Evolutionary conservation across 2,113 vertebrate genomes (phyloP).

Genomic region (Struthidea cinerea): DNA sequence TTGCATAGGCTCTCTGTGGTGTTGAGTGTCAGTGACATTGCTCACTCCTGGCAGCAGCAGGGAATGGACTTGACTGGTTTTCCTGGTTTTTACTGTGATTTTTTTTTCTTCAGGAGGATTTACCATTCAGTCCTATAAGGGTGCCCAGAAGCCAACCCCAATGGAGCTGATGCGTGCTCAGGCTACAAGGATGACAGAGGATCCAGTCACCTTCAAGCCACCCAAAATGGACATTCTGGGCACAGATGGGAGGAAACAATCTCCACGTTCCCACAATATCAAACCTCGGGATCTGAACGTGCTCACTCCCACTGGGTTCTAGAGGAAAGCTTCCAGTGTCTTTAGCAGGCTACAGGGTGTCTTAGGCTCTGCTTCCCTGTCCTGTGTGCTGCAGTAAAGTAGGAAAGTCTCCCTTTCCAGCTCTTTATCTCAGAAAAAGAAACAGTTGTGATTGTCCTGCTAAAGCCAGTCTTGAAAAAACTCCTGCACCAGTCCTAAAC

Average conservation of each 20-base stretch:
- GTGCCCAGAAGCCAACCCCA: constrained; percentile 85
- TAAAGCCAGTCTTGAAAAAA: neutral
- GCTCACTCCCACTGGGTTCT: constrained; percentile 90
- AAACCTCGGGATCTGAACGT: constrained; percentile 87
- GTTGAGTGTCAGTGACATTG: neutral
- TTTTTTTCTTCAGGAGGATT: constrained; percentile 72
- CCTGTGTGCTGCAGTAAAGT: neutral
- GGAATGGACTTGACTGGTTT: neutral
- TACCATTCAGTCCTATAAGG: constrained; percentile 85
- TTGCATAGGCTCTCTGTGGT: neutral
- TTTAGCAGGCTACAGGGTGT: neutral
- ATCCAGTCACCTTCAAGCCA: constrained; percentile 76
- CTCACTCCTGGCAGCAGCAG: neutral
- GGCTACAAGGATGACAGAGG: constrained; percentile 77
- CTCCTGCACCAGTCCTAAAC: neutral
- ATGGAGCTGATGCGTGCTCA: constrained; percentile 88
- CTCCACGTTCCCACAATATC: constrained; percentile 81
- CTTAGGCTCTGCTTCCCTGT: neutral
- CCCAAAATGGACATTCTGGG: constrained; percentile 83
- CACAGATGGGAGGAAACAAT: constrained; percentile 72
- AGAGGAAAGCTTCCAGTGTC: neutral
- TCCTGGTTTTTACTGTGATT: neutral
- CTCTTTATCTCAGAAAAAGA: neutral
- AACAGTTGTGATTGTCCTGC: neutral
- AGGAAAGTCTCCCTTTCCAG: constrained; percentile 25